Percentiles rank a stretch among this genome's conserved stretches.
phyloP scores from a whole-genome alignment of 1,140 invertebrate species.

The Papilio dardanus region DNA sequence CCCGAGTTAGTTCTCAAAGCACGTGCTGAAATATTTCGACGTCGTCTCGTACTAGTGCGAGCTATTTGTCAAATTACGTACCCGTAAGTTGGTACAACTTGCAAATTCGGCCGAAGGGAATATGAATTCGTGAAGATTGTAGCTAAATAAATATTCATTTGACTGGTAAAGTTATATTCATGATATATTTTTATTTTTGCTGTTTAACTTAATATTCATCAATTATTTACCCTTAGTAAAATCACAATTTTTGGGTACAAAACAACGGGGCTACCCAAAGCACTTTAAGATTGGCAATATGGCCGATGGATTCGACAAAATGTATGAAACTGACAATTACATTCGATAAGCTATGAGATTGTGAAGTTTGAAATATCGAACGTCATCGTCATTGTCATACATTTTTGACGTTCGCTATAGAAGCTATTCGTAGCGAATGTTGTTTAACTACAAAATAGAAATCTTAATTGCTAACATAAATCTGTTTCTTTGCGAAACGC shows the following conservation, averaged over 20 bases:
- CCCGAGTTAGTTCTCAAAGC: conserved; percentile 49
- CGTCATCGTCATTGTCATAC: no score
- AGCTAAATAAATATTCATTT: conserved; percentile 22
- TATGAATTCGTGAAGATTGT: conserved; percentile 31
- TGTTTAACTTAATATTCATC: background rate
- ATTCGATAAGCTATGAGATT: no score
- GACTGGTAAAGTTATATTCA: background rate
- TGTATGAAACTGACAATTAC: no score
- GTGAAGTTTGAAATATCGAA: no score
- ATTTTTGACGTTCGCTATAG: no score
- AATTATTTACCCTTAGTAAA: background rate
- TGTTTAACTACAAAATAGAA: background rate
- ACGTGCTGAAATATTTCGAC: conserved; percentile 50
- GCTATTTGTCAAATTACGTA: conserved; percentile 53
- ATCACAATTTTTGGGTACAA: background rate
- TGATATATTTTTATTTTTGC: background rate
- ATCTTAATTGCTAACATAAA: background rate
- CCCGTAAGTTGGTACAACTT: conserved; percentile 42
- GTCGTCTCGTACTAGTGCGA: conserved; percentile 42
- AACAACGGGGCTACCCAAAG: no score
- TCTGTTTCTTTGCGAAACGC: background rate
- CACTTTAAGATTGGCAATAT: no score
- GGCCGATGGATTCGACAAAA: no score
- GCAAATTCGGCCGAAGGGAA: conserved; percentile 14
- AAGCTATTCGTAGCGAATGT: no score